These are phyloP conservation scores for Trichogramma pretiosum DNA, from an alignment of 1,140 invertebrate genomes.

Conservation along the genomic window DNA sequence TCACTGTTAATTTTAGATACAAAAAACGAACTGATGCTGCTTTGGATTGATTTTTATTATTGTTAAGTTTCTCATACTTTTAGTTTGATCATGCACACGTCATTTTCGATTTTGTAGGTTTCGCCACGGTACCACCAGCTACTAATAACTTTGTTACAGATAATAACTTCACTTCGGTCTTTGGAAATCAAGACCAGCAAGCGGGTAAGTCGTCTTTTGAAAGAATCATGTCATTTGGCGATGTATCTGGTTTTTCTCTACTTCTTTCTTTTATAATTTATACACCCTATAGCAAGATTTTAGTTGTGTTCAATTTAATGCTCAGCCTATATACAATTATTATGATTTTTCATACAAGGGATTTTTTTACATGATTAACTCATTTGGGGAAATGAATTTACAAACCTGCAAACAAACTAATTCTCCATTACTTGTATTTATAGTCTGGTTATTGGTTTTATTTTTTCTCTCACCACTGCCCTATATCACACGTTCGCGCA, in stretches of 20 bases:
- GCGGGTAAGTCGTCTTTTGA: constrained; percentile 46
- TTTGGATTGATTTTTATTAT: too few species aligned
- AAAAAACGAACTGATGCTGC: too few species aligned
- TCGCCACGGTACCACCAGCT: constrained; percentile 46
- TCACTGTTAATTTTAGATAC: too few species aligned
- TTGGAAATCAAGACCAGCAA: constrained; percentile 65
- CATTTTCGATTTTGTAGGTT: constrained; percentile 48
- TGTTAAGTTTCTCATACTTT: constrained; percentile 11
- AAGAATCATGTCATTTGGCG: not conserved
- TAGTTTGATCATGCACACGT: constrained; percentile 19
- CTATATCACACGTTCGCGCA: constrained; percentile 1
- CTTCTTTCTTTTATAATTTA: constrained; percentile 4
- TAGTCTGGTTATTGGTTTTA: not conserved
- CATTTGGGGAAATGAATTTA: constrained; percentile 3
- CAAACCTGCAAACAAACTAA: not conserved
- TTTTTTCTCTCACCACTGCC: constrained; percentile 2
- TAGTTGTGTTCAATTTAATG: constrained; percentile 14
- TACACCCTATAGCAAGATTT: constrained; percentile 5
- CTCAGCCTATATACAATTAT: constrained; percentile 8
- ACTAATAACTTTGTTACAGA: constrained; percentile 76
- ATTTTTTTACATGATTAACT: too few species aligned
- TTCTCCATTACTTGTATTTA: not conserved
- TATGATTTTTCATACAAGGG: constrained; percentile 5
- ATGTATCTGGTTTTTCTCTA: constrained; percentile 4
- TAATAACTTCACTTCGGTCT: constrained; percentile 76